Base-by-base conservation (phyloP, 2,888 invertebrate genomes). In the Hirtodrosophila duncani region DNA sequence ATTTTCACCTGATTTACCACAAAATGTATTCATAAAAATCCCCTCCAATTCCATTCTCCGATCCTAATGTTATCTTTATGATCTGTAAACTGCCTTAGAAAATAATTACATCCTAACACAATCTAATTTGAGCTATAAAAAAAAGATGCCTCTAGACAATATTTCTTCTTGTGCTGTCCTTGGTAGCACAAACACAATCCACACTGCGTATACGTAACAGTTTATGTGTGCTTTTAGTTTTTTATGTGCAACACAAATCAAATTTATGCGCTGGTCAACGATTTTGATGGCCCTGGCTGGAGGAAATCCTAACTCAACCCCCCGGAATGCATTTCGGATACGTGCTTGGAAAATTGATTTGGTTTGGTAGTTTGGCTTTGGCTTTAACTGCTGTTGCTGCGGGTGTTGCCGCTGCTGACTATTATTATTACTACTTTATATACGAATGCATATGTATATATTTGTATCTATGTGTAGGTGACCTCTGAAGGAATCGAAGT, bases 321-420 rank as follows among this genome's bases (percentile, higher is more conserved):
- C 13, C n/a, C 2, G 10, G 4, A 11, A 9, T 30, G 20, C 23
- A 11, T 37, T 24, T 50, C 37, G 38, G 31, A 9, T 68, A 74
- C 81, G 81, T 74, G 78, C 62, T 66, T 59, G 48, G 81, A 77
- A 74, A 74, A 58, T 78, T 77, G 63, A 74, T 81, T 63, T 55
- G 34, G 18, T 37, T 48, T 37, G 38, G 41, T 4, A 26, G 44
- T 30, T 16, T 24, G 31, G 36, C 24, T 13, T 14, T n/a, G 42
- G 44, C 23, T 36, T 37, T 33, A 27, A 34, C 33, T 46, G 64
- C 13, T 33, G 31, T 17, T 36, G 45, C 33, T 31, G 27, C 33
- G 31, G 33, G 21, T 64, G 56, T 27, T 57, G 45, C 44, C 50
- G n/a, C 41, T 64, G 52, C 49, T 69, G 70, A 55, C 61, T 79